These are phyloP conservation scores for Pasiphila rectangulata DNA, from an alignment of 2,888 invertebrate species.

Conservation along the genomic window DNA sequence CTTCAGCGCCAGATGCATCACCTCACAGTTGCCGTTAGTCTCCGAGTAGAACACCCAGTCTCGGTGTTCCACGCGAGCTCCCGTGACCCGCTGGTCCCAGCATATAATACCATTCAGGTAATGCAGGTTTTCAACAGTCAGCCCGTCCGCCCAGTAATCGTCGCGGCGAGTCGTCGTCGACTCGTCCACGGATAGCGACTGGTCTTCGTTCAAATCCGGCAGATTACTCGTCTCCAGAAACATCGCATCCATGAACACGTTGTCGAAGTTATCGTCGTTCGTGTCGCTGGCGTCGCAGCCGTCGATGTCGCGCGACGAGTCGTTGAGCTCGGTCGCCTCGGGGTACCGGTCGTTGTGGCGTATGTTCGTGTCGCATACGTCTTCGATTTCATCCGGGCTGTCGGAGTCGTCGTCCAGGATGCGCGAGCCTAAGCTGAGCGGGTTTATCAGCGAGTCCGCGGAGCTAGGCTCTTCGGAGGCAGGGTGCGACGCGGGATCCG, in stretches of 20 bases:
- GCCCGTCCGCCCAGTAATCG: constrained; percentile 53
- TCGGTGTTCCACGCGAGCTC: constrained; percentile 24
- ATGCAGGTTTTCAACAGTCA: constrained; percentile 56
- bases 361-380: constrained; percentile 66
- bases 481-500: constrained; percentile 30
- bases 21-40: constrained; percentile 49
- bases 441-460: constrained; percentile 37
- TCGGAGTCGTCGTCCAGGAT: constrained; percentile 39
- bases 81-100: constrained; percentile 48
- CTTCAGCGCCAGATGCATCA: constrained; percentile 62
- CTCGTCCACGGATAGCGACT: constrained; percentile 64
- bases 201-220: constrained; percentile 67
- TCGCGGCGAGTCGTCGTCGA: constrained; percentile 57
- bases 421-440: constrained; percentile 43
- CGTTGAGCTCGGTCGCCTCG: constrained; percentile 52
- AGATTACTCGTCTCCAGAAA: constrained; percentile 62
- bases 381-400: constrained; percentile 31
- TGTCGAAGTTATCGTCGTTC: constrained; percentile 59
- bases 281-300: constrained; percentile 20
- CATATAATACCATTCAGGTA: constrained; percentile 59
- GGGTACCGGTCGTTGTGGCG: constrained; percentile 70
- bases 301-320: constrained; percentile 12
- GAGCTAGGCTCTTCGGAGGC: constrained; percentile 31
- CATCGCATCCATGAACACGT: constrained; percentile 64
- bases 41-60: constrained; percentile 34